phyloP scores from a whole-genome alignment of 2,888 invertebrate species.

The Mantis religiosa region DNA sequence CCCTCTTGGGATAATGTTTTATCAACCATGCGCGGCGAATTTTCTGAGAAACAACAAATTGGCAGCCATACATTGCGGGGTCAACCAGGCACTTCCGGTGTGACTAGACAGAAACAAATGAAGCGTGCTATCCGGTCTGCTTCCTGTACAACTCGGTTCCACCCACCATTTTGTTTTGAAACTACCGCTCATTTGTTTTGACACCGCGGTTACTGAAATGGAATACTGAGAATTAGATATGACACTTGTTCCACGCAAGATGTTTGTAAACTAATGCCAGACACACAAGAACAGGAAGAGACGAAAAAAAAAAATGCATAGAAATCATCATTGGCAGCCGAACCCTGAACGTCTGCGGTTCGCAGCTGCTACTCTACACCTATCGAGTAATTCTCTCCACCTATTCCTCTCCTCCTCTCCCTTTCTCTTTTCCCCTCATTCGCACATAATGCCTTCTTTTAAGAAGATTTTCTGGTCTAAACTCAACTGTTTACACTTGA shows the following conservation, averaged over 20 bases:
- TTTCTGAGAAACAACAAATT: not conserved
- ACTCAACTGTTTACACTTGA: too few species aligned
- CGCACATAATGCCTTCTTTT: too few species aligned
- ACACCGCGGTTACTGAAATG: not conserved
- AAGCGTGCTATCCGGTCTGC: not conserved
- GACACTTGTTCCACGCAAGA: not conserved
- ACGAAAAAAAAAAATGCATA: too few species aligned
- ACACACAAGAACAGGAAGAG: not conserved
- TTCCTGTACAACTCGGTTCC: not conserved
- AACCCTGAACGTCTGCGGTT: too few species aligned
- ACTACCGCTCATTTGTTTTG: not conserved
- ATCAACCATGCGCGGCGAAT: not conserved
- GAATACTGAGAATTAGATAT: not conserved
- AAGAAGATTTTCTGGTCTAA: too few species aligned
- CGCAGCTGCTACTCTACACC: too few species aligned
- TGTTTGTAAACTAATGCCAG: not conserved
- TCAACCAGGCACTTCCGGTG: constrained; percentile 12
- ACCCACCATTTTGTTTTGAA: not conserved
- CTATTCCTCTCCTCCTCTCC: too few species aligned
- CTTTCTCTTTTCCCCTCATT: too few species aligned
- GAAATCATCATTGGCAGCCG: too few species aligned
- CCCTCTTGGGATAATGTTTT: not conserved
- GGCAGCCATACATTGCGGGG: not conserved
- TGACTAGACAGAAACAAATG: constrained; percentile 10
- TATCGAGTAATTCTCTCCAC: too few species aligned